A percentile compares a stretch with the other conserved stretches of the same genome.
Conservation (phyloP, 2,888 invertebrate species). For the Cynaeus angustus region DNA sequence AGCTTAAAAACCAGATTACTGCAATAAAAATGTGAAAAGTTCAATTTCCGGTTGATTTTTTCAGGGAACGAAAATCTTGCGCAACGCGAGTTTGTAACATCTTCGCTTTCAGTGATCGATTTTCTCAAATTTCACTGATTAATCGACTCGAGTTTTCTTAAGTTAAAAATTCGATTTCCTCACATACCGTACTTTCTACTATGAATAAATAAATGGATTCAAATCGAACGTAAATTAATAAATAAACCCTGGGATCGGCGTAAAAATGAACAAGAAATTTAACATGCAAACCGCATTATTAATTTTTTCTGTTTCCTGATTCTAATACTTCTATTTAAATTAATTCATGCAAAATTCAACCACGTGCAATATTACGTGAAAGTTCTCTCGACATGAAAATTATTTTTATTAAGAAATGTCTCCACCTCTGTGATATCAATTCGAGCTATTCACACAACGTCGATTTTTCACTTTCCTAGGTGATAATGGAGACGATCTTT, state of each 20-base stretch:
- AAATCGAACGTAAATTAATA: slow-evolving; percentile 10
- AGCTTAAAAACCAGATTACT: slow-evolving; percentile 16
- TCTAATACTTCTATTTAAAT: not conserved
- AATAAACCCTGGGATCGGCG: not conserved
- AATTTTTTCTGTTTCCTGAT: not conserved
- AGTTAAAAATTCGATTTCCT: slow-evolving; percentile 9
- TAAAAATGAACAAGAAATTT: slow-evolving; percentile 12
- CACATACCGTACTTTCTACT: slow-evolving; percentile 29
- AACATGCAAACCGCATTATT: slow-evolving; percentile 16
- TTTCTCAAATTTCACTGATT: not conserved
- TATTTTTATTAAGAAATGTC: slow-evolving; percentile 5
- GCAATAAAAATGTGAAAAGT: slow-evolving; percentile 31
- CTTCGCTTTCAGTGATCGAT: too few relatives aligned
- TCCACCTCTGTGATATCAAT: not conserved
- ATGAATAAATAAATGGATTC: slow-evolving; percentile 28
- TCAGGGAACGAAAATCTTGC: not conserved
- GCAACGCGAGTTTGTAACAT: not conserved
- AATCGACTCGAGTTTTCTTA: not conserved
- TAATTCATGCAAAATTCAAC: not conserved
- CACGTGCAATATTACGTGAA: slow-evolving; percentile 16
- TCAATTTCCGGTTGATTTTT: slow-evolving; percentile 34
- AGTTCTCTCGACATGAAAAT: slow-evolving; percentile 5
- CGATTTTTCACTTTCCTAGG: slow-evolving; percentile 14
- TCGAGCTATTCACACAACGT: too few relatives aligned
- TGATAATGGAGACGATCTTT: too few relatives aligned